Evolutionary conservation across 2,888 invertebrate genomes (phyloP).

Genomic region (Hipparchia semele): DNA sequence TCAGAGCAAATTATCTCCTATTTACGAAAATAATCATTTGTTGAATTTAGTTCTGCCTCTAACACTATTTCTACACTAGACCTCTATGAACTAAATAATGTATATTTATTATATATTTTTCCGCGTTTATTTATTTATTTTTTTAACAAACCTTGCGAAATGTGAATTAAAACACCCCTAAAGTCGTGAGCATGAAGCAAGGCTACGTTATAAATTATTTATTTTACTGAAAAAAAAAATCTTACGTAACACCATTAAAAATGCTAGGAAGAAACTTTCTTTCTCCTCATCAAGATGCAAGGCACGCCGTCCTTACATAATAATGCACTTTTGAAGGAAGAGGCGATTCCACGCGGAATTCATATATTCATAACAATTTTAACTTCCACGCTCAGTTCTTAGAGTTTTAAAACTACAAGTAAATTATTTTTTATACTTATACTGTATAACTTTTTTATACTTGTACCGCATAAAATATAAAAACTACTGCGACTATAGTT

Average conservation of each 20-base stretch:
- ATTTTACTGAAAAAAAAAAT: neutral
- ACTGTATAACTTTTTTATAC: no score
- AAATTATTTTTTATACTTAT: neutral
- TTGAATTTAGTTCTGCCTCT: no score
- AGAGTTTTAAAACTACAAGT: neutral
- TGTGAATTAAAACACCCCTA: neutral
- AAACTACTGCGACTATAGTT: no score
- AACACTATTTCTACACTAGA: no score
- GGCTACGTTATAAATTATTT: slow-evolving; percentile 7
- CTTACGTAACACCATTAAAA: slow-evolving; percentile 20
- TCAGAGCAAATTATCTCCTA: no score
- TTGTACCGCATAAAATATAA: no score
- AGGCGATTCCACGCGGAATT: slow-evolving; percentile 19
- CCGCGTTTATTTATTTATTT: no score
- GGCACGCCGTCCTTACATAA: slow-evolving; percentile 24
- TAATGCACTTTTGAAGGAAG: slow-evolving; percentile 25
- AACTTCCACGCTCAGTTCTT: slow-evolving; percentile 9
- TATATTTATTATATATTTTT: no score
- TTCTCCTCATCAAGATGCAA: slow-evolving; percentile 32
- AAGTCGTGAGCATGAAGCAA: neutral
- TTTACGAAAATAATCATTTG: no score
- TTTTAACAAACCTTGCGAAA: neutral
- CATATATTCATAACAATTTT: slow-evolving; percentile 25
- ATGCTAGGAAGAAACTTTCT: slow-evolving; percentile 23
- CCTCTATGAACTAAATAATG: no score